Percentiles rank a stretch among this genome's conserved stretches.
These are phyloP conservation scores for Morelia viridis DNA, from an alignment of 2,797 vertebrate genomes.

Conservation along the genomic window DNA sequence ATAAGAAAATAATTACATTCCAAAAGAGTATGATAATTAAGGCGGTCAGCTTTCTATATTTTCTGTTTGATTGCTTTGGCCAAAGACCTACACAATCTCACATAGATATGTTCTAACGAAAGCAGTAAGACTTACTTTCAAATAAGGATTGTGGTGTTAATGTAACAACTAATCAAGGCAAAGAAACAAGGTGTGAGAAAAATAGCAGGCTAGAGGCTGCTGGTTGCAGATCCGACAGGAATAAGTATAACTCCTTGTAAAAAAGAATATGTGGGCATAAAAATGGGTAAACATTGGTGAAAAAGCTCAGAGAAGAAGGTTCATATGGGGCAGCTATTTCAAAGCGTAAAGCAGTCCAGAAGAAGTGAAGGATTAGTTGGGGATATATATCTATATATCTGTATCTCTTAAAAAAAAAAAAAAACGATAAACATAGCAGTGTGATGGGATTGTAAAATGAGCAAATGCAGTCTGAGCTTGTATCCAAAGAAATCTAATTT, in stretches of 20 bases:
- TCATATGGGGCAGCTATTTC: neutral
- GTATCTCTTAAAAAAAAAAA: neutral
- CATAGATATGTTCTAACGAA: neutral
- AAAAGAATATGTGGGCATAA: neutral
- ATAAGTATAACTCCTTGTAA: neutral
- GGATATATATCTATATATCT: neutral
- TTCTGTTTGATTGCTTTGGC: neutral
- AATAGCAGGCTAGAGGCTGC: neutral
- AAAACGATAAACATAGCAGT: neutral
- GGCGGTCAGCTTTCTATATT: neutral
- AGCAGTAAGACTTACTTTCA: neutral
- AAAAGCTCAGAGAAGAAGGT: neutral
- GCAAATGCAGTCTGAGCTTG: neutral
- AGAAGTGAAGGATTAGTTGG: neutral
- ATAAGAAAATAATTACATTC: conserved; percentile 11
- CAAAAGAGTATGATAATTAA: conserved; percentile 34
- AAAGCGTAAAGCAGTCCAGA: neutral
- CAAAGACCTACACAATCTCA: neutral
- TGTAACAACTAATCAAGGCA: neutral
- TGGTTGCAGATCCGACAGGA: neutral
- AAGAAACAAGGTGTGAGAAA: neutral
- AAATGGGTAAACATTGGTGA: neutral
- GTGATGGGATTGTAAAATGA: neutral
- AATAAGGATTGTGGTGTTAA: neutral
- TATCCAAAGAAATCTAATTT: neutral